Percentiles rank a stretch among this genome's conserved stretches.
These are phyloP conservation scores for Gyps fulvus DNA, from an alignment of 2,113 vertebrate species.

Conservation along the genomic window DNA sequence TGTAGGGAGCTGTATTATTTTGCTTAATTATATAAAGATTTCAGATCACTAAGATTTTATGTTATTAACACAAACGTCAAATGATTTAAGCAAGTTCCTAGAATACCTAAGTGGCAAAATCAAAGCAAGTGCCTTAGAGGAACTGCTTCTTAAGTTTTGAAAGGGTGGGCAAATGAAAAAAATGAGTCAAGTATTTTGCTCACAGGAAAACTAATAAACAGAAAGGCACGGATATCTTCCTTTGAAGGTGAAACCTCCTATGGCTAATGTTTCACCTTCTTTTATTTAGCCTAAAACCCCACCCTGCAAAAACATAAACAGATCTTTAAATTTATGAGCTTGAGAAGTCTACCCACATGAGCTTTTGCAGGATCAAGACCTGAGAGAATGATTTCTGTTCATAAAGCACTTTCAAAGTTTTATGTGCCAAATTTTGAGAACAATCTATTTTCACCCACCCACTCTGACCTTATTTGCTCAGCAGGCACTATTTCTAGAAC, in stretches of 20 bases:
- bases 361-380: constrained; percentile 43
- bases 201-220: constrained; percentile 15
- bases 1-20: constrained; percentile 46
- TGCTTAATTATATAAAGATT: constrained; percentile 52
- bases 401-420: constrained; percentile 55
- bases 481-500: constrained; percentile 49
- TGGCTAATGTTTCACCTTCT: constrained; percentile 12
- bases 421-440: constrained; percentile 61
- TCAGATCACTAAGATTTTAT: constrained; percentile 29
- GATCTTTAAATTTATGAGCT: constrained; percentile 21
- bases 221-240: neutral
- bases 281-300: constrained; percentile 28
- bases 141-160: constrained; percentile 20
- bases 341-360: constrained; percentile 13
- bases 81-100: constrained; percentile 36
- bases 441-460: constrained; percentile 51
- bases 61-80: constrained; percentile 32
- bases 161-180: constrained; percentile 5
- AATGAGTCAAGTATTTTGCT: neutral
- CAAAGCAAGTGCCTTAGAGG: constrained; percentile 33
- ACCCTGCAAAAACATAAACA: neutral
- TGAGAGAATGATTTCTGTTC: constrained; percentile 48
- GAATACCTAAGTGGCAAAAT: constrained; percentile 39
- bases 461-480: constrained; percentile 61
- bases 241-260: constrained; percentile 22